These are phyloP conservation scores for Mnemiopsis leidyi DNA, from an alignment of 37 sponge, comb jelly and placozoan genomes.

Conservation along the genomic window DNA sequence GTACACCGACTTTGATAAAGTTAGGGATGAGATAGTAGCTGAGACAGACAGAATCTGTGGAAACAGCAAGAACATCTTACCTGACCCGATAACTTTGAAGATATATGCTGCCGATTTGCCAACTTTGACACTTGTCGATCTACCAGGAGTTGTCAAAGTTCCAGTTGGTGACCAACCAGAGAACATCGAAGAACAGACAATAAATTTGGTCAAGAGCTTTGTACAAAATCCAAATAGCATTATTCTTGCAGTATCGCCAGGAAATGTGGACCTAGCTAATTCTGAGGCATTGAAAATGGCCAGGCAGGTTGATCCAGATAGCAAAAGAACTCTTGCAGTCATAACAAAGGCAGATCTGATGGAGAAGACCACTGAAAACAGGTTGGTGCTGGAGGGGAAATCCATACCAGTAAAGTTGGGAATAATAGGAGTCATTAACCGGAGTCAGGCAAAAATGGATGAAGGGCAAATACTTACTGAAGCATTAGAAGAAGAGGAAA, in stretches of 20 bases:
- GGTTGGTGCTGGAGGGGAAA: slow-evolving; percentile 32
- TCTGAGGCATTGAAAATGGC: slow-evolving; percentile 24
- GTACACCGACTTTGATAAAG: not conserved
- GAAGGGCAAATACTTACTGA: slow-evolving; percentile 70
- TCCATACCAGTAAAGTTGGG: slow-evolving; percentile 2
- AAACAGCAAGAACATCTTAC: not conserved
- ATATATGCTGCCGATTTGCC: not conserved
- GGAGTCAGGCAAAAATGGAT: slow-evolving; percentile 12
- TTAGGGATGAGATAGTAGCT: slow-evolving; percentile 20
- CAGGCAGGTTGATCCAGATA: slow-evolving; percentile 3
- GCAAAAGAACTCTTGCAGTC: not conserved
- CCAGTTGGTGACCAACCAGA: slow-evolving; percentile 27
- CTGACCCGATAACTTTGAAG: slow-evolving; percentile 13
- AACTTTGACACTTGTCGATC: not conserved
- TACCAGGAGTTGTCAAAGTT: slow-evolving; percentile 1
- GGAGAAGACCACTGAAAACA: slow-evolving; percentile 5
- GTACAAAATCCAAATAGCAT: slow-evolving; percentile 8
- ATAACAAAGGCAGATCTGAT: slow-evolving; percentile 17
- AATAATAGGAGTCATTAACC: slow-evolving; percentile 34
- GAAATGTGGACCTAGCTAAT: slow-evolving; percentile 28
- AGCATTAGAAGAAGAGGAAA: slow-evolving; percentile 77
- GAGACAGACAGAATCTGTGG: slow-evolving; percentile 22
- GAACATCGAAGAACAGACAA: not conserved
- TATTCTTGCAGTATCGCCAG: slow-evolving; percentile 4
- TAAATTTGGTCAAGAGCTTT: not conserved